These are phyloP conservation scores for Synchiropus splendidus DNA, from an alignment of 2,113 vertebrate genomes.

Conservation along the genomic window DNA sequence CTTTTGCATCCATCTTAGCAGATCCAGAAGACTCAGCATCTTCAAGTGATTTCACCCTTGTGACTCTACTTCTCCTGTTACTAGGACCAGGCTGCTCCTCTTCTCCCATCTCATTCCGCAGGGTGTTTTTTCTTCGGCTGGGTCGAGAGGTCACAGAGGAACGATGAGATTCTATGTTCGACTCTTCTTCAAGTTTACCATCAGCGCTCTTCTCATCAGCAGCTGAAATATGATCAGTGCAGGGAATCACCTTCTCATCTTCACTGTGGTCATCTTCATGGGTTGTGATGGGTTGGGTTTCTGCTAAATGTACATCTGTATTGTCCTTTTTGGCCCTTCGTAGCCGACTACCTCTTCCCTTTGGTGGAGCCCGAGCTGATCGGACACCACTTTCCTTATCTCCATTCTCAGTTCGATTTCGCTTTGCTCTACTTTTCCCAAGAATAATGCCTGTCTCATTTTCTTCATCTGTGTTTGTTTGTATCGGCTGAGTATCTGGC, in stretches of 20 bases:
- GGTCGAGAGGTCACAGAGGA: background rate
- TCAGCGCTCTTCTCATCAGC: too few relatives aligned
- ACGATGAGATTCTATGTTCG: too few relatives aligned
- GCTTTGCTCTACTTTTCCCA: too few relatives aligned
- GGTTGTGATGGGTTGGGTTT: constrained; percentile 30
- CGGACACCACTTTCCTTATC: constrained; percentile 7
- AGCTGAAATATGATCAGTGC: too few relatives aligned
- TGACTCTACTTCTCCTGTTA: constrained; percentile 10
- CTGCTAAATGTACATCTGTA: constrained; percentile 6
- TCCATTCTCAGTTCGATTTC: background rate
- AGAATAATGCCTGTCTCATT: background rate
- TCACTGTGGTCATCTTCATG: constrained; percentile 9
- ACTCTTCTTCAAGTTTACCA: too few relatives aligned
- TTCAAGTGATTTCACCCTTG: constrained; percentile 5
- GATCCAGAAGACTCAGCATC: constrained; percentile 5
- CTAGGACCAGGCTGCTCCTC: constrained; percentile 4
- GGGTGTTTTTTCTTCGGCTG: background rate
- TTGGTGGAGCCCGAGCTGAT: background rate
- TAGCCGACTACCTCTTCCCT: background rate
- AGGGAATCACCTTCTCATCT: constrained; percentile 1
- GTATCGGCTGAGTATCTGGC: constrained; percentile 15
- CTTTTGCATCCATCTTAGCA: constrained; percentile 9
- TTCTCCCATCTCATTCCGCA: background rate
- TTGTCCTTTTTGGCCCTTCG: constrained; percentile 13
- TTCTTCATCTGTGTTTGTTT: background rate